Evolutionary conservation across 2,888 invertebrate genomes (phyloP).

Genomic region (Agrochola lychnidis): DNA sequence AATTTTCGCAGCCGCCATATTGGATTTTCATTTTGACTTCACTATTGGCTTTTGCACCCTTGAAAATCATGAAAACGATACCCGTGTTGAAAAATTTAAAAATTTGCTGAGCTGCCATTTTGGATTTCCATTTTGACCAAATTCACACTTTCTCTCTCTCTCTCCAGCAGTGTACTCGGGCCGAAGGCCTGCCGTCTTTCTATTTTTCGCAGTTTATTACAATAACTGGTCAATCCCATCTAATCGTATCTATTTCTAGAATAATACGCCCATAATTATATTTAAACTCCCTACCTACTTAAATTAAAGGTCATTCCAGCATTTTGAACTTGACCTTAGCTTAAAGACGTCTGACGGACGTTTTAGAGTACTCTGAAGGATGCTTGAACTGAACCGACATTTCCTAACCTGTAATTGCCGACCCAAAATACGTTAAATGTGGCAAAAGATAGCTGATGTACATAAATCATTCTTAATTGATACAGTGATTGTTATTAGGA

Average conservation of each 20-base stretch:
- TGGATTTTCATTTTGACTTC: too few relatives aligned
- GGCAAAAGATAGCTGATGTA: background rate
- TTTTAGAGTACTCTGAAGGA: slow-evolving; percentile 1
- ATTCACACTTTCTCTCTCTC: too few relatives aligned
- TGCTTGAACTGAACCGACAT: slow-evolving; percentile 16
- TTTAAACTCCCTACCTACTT: background rate
- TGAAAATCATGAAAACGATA: too few relatives aligned
- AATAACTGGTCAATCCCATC: too few relatives aligned
- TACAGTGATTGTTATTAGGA: background rate
- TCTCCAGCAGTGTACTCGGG: too few relatives aligned
- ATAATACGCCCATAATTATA: background rate
- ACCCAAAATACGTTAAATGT: background rate
- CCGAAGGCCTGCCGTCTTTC: too few relatives aligned
- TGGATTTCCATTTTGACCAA: too few relatives aligned
- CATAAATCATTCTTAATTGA: background rate
- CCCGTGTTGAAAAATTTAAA: too few relatives aligned
- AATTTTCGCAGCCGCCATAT: too few relatives aligned
- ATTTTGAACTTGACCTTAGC: background rate
- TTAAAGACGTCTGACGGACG: background rate
- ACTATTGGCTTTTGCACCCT: too few relatives aligned
- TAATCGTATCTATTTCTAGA: background rate
- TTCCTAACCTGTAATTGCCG: slow-evolving; percentile 9
- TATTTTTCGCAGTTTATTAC: too few relatives aligned
- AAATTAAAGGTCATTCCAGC: background rate
- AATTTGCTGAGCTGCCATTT: too few relatives aligned